Evolutionary conservation across 2,888 invertebrate species (phyloP), one percentile per base, ranked within the genome.

Genomic region (Scelioninae gen. 1): DNA sequence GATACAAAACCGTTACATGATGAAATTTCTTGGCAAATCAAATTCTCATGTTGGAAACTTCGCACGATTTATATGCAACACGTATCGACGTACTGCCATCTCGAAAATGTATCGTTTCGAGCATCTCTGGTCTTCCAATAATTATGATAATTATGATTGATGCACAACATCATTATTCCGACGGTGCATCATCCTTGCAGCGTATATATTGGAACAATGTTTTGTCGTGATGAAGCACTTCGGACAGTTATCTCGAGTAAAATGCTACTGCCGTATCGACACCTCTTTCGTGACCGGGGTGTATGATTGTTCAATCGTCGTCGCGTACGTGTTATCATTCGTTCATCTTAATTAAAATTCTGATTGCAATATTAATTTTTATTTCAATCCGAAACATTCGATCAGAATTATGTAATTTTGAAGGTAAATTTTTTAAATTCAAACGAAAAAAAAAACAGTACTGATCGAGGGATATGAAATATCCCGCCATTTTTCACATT

Each of bases 111-210:
- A 58, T 76, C 66, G 31, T 29, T 29, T 10, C 51, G 7, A 51
- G 40, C 65, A 40, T 58, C 56, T 62, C 11, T 15, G 16, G 51
- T 51, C n/a, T 38, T n/a, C 31, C 63, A 65, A 71, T 78, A 78
- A 78, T 78, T 69, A 65, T 53, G 49, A 56, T 65, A 78, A 78
- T 78, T 69, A 62, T 78, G 71, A 78, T 49, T 51, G 56, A 72
- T 72, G 71, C 34, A 43, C 49, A 51, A 43, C 43, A 72, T 71
- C 63, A 63, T 78, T 78, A 78, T 72, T 78, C 58, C 40, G 55
- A 40, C n/a, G 38, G 55, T 47, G 51, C 58, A 49, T 56, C 45
- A 32, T 31, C 55, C 32, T 60, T 11, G 10, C 40, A n/a, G 11
- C 16, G 38, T 45, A 31, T n/a, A n/a, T 31, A 34, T 34, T 55